Percentiles rank a stretch among this genome's conserved stretches.
These are phyloP conservation scores for Betta splendens DNA, from an alignment of 2,797 vertebrate genomes.

Conservation along the genomic window DNA sequence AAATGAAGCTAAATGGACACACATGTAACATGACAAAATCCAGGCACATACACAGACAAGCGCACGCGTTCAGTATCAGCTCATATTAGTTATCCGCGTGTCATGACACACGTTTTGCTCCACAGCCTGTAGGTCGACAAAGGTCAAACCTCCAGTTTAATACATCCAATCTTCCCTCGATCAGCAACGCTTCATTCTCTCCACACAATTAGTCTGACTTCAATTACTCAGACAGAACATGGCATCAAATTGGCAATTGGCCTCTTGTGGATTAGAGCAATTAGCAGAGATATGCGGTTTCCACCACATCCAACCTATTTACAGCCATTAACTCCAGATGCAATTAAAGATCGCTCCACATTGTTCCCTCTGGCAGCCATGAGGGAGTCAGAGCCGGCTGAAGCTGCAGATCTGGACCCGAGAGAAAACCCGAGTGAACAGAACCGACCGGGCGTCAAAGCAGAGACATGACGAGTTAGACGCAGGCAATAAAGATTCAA, in stretches of 20 bases:
- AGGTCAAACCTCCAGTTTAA: slow-evolving; percentile 49
- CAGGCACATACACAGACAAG: too few species aligned
- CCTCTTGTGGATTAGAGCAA: slow-evolving; percentile 75
- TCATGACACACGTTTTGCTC: background rate
- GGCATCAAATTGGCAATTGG: slow-evolving; percentile 73
- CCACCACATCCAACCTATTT: slow-evolving; percentile 70
- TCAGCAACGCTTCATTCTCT: slow-evolving; percentile 52
- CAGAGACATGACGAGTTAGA: too few species aligned
- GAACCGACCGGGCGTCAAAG: too few species aligned
- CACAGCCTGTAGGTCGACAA: slow-evolving; percentile 15
- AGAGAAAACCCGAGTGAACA: too few species aligned
- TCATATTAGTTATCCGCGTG: too few species aligned
- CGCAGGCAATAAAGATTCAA: slow-evolving; percentile 36
- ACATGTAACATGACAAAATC: too few species aligned
- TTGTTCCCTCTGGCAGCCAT: slow-evolving; percentile 27
- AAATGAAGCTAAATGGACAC: too few species aligned
- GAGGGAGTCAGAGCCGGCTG: slow-evolving; percentile 40
- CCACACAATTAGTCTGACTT: slow-evolving; percentile 66
- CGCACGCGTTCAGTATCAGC: too few species aligned
- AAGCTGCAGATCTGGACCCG: too few species aligned
- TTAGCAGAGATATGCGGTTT: slow-evolving; percentile 75
- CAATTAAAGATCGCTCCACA: slow-evolving; percentile 74
- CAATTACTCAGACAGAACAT: slow-evolving; percentile 64
- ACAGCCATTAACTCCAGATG: slow-evolving; percentile 69
- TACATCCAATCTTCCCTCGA: slow-evolving; percentile 28